These are phyloP conservation scores for Coelogynopora nodosa DNA, from an alignment of 2,888 invertebrate species.

Conservation along the genomic window DNA sequence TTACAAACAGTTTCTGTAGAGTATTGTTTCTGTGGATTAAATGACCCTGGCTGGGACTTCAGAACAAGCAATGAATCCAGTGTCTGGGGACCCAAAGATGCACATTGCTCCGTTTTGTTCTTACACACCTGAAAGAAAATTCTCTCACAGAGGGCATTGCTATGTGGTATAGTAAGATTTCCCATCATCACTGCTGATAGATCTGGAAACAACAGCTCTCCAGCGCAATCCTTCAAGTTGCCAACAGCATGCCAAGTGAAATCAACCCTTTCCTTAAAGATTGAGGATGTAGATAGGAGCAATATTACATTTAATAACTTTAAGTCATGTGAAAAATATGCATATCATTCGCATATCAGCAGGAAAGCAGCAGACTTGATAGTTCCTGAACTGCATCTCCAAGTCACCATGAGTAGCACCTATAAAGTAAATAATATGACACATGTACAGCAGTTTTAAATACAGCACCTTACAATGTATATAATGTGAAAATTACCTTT, in stretches of 20 bases:
- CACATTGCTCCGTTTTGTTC: neutral
- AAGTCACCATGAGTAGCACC: neutral
- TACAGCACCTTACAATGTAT: neutral
- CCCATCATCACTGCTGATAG: neutral
- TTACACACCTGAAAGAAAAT: neutral
- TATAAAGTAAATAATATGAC: neutral
- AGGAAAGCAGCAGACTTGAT: neutral
- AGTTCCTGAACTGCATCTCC: neutral
- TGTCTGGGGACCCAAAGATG: neutral
- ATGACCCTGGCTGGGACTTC: neutral
- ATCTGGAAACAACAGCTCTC: neutral
- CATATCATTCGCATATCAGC: no score
- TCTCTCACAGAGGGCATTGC: neutral
- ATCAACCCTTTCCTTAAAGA: neutral
- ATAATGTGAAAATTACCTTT: neutral
- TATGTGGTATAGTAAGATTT: neutral
- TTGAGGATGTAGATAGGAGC: no score
- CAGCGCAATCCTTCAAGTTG: neutral
- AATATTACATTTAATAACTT: no score
- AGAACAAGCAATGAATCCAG: neutral
- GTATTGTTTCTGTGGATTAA: neutral
- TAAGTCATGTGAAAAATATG: no score
- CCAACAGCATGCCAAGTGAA: neutral
- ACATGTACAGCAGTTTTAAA: neutral
- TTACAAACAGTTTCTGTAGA: neutral